These are phyloP conservation scores for Anarsia innoxiella DNA, from an alignment of 2,888 invertebrate species.

Conservation along the genomic window DNA sequence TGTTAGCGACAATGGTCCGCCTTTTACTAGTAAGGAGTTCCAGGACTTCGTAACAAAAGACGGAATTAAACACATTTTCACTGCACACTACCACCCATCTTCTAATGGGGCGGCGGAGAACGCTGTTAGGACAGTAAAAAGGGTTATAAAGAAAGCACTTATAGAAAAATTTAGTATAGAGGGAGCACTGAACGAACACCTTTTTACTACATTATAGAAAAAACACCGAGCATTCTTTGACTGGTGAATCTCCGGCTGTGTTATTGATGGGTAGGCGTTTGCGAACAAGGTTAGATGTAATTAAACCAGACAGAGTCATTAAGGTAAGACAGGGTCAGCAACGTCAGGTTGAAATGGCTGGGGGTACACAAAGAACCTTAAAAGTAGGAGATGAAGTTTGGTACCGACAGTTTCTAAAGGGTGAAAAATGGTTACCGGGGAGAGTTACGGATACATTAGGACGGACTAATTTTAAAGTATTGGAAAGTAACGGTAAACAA, in stretches of 20 bases:
- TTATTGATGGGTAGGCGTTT: background rate
- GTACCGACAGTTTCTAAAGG: background rate
- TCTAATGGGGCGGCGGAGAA: constrained; percentile 20
- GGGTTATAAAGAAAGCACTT: constrained; percentile 4
- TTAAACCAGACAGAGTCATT: constrained; percentile 1
- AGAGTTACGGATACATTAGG: background rate
- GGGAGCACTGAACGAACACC: background rate
- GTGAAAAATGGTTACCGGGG: background rate
- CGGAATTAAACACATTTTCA: constrained; percentile 10
- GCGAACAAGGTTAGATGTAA: background rate
- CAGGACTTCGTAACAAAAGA: background rate
- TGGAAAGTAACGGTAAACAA: background rate
- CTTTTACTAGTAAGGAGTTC: constrained; percentile 7
- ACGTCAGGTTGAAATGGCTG: background rate
- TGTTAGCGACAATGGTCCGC: constrained; percentile 18
- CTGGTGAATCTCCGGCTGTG: background rate
- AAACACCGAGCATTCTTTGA: background rate
- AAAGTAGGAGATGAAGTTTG: background rate
- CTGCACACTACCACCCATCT: constrained; percentile 5
- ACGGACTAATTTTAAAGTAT: background rate
- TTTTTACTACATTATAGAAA: background rate
- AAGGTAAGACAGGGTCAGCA: background rate
- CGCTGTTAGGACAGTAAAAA: constrained; percentile 15
- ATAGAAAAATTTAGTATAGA: background rate
- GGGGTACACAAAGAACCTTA: background rate